phyloP scores from a whole-genome alignment of 2,888 invertebrate genomes.

The Bugulina stolonifera region DNA sequence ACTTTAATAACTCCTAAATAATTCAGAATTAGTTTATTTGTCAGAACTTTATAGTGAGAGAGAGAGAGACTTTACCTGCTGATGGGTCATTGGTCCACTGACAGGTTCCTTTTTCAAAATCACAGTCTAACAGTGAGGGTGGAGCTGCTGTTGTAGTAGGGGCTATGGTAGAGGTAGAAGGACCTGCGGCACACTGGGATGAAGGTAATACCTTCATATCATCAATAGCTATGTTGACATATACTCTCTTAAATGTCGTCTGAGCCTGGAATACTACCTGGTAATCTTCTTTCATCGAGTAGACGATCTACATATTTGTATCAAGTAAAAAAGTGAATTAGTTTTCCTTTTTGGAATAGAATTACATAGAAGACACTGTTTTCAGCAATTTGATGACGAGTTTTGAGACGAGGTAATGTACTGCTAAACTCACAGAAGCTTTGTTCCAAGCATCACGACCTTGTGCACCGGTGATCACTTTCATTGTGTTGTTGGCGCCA shows the following conservation, averaged over 20 bases:
- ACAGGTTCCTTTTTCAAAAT: constrained; percentile 42
- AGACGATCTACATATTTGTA: no score
- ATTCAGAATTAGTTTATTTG: no score
- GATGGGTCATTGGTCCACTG: constrained; percentile 35
- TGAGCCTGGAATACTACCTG: constrained; percentile 45
- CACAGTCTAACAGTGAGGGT: constrained; percentile 35
- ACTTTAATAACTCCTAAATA: no score
- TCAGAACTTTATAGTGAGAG: no score
- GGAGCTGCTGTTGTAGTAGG: constrained; percentile 34
- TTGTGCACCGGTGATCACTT: neutral
- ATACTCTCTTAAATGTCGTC: constrained; percentile 28
- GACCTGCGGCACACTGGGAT: neutral
- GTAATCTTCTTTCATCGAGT: constrained; percentile 17
- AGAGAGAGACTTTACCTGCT: no score
- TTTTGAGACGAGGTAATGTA: no score
- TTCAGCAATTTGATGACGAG: no score
- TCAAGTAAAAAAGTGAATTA: no score
- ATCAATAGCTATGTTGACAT: constrained; percentile 46
- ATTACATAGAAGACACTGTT: no score
- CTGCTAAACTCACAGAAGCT: no score
- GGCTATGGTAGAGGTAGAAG: neutral
- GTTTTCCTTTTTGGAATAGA: no score
- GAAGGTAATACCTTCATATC: constrained; percentile 37
- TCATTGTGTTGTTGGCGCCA: neutral
- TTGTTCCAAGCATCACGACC: constrained; percentile 15